These are phyloP conservation scores for Lytechinus variegatus DNA, from an alignment of 35 echinoderm and acorn worm genomes.

Conservation along the genomic window DNA sequence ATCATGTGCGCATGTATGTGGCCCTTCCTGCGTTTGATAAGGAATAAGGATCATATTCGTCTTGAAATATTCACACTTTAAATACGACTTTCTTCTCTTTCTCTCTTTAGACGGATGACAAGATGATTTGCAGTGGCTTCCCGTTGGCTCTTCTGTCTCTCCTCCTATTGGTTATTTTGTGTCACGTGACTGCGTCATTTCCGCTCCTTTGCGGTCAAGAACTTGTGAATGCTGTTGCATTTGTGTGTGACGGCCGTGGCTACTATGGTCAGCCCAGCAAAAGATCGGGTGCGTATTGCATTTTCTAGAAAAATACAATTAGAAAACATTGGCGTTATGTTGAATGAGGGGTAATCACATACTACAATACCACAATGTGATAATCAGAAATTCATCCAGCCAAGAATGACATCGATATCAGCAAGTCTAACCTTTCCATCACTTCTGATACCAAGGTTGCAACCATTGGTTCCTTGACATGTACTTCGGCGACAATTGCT, in stretches of 20 bases:
- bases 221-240: constrained; percentile 52
- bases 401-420: background rate
- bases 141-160: background rate
- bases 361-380: too few species aligned
- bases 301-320: too few species aligned
- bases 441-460: background rate
- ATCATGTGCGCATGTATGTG: background rate
- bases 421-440: background rate
- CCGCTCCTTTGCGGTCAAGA: constrained; percentile 41
- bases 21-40: background rate
- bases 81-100: background rate
- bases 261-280: constrained; percentile 40
- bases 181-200: constrained; percentile 20
- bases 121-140: background rate
- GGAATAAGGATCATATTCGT: background rate
- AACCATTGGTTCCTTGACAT: background rate
- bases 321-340: too few species aligned
- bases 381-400: too few species aligned
- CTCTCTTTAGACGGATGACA: background rate
- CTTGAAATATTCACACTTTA: background rate
- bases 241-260: constrained; percentile 48
- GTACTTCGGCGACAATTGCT: too few species aligned
- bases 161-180: background rate
- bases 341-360: too few species aligned
- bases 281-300: background rate